A percentile compares a stretch with the other conserved stretches of the same genome.
Conservation (phyloP, 1,140 invertebrate species). For the Diachasma alloeum region DNA sequence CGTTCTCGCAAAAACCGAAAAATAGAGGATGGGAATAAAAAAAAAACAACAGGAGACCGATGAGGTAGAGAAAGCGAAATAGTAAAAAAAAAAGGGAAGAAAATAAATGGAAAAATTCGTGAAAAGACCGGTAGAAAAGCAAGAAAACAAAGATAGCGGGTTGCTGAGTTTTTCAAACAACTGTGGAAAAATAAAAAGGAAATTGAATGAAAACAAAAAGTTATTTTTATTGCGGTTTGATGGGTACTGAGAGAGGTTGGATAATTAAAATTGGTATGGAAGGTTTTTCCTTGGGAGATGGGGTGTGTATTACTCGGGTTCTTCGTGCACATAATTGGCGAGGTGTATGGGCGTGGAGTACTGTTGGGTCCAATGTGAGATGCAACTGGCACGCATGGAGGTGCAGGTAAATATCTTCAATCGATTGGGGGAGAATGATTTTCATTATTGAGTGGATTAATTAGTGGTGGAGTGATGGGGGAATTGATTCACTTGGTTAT, state of each 20-base stretch:
- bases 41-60: background rate
- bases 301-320: background rate
- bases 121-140: background rate
- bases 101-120: background rate
- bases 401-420: background rate
- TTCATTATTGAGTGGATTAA: too few relatives aligned
- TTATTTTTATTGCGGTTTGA: constrained; percentile 3
- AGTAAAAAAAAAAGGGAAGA: background rate
- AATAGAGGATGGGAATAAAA: background rate
- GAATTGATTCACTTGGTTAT: too few relatives aligned
- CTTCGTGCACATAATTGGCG: constrained; percentile 26
- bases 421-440: background rate
- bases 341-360: constrained; percentile 21
- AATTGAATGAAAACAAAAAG: constrained; percentile 12
- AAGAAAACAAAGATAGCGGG: constrained; percentile 5
- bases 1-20: background rate
- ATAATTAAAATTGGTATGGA: constrained; percentile 1
- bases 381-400: background rate
- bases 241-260: background rate
- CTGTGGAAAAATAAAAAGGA: background rate
- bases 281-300: background rate
- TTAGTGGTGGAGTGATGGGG: too few relatives aligned
- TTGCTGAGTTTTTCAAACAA: background rate
- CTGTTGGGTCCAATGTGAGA: background rate
- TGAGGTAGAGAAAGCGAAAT: background rate